A percentile compares a stretch with the other conserved stretches of the same genome.
These are phyloP conservation scores for Eristalis intricaria DNA, from an alignment of 2,888 invertebrate species.

Conservation along the genomic window DNA sequence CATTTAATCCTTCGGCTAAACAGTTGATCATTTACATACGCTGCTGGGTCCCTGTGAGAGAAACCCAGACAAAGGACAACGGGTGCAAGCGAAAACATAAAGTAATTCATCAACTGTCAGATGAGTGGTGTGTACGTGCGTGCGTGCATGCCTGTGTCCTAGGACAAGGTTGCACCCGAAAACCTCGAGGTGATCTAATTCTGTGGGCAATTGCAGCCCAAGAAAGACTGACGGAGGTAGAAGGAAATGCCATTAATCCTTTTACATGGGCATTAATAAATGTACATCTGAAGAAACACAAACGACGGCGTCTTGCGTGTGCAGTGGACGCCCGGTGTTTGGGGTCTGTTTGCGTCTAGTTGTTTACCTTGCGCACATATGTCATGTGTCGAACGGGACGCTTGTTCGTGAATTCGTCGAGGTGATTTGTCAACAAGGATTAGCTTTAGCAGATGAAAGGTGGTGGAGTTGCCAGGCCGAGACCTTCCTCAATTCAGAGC, in stretches of 20 bases:
- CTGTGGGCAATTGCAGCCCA: slow-evolving; percentile 47
- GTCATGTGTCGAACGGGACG: slow-evolving; percentile 40
- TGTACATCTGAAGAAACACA: neutral
- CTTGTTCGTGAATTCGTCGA: slow-evolving; percentile 60
- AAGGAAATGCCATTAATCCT: slow-evolving; percentile 39
- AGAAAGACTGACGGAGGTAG: slow-evolving; percentile 1
- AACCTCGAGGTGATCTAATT: slow-evolving; percentile 70
- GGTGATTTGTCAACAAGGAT: slow-evolving; percentile 60
- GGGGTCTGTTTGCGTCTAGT: neutral
- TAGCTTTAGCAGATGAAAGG: neutral
- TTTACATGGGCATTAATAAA: slow-evolving; percentile 63
- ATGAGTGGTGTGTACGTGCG: slow-evolving; percentile 3
- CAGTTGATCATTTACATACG: slow-evolving; percentile 62
- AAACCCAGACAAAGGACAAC: neutral
- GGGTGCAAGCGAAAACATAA: slow-evolving; percentile 14
- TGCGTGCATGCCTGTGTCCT: slow-evolving; percentile 23
- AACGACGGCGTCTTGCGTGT: neutral
- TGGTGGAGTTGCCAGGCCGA: neutral
- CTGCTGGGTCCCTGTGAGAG: neutral
- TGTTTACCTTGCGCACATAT: slow-evolving; percentile 33
- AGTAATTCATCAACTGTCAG: slow-evolving; percentile 69
- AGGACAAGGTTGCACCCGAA: slow-evolving; percentile 42
- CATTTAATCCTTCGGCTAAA: slow-evolving; percentile 65
- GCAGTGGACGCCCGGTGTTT: neutral
- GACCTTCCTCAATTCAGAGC: neutral